Evolutionary conservation across 1,140 invertebrate genomes (phyloP).

Genomic region (Drosophila orosa): DNA sequence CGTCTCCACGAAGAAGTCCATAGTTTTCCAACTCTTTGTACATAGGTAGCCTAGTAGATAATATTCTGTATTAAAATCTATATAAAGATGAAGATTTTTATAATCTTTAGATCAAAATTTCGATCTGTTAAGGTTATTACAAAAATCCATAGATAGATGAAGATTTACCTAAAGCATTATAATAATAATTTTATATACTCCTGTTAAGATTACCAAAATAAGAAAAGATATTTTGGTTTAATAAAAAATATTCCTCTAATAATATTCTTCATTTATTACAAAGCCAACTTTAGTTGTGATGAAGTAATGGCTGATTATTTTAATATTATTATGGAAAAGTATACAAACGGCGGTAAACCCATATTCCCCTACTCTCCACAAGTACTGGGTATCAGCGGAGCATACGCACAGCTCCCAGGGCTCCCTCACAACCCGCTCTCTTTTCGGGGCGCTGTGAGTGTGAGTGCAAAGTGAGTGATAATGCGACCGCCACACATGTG

Average conservation of each 20-base stretch:
- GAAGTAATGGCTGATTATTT: too few relatives aligned
- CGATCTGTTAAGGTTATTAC: too few relatives aligned
- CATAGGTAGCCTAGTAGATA: background rate
- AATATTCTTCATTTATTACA: too few relatives aligned
- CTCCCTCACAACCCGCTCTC: conserved; percentile 15
- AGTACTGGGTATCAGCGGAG: conserved; percentile 15
- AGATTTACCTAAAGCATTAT: too few relatives aligned
- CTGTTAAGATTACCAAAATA: too few relatives aligned
- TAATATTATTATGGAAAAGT: background rate
- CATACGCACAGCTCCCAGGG: conserved; percentile 14
- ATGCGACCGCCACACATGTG: conserved; percentile 63
- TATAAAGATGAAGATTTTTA: too few relatives aligned
- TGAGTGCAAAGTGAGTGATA: conserved; percentile 55
- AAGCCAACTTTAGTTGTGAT: too few relatives aligned
- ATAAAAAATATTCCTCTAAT: too few relatives aligned
- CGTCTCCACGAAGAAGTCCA: conserved; percentile 1
- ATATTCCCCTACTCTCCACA: background rate
- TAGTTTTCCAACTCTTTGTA: conserved; percentile 12
- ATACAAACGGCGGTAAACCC: accelerated
- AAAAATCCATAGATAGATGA: too few relatives aligned
- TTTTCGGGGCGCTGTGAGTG: background rate
- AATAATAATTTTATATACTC: too few relatives aligned
- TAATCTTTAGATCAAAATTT: too few relatives aligned
- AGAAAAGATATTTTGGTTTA: too few relatives aligned
- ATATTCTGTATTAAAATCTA: background rate